Evolutionary conservation across 2,888 invertebrate genomes (phyloP).

Genomic region (Syritta pipiens): DNA sequence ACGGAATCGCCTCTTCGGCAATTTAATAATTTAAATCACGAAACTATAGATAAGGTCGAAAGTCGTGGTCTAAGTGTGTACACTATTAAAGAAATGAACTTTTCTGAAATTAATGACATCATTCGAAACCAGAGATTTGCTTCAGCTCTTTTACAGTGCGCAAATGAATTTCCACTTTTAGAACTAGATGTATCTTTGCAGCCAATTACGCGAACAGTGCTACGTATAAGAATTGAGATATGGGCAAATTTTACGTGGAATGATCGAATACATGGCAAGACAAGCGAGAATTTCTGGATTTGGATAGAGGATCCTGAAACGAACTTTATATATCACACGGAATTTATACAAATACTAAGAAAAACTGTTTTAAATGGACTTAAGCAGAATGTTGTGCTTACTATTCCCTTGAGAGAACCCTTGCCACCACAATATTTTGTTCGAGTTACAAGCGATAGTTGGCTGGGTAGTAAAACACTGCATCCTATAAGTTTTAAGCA

Average conservation of each 20-base stretch:
- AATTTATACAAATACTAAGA: conserved; percentile 85
- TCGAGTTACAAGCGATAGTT: conserved; percentile 90
- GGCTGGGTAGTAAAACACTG: conserved; percentile 83
- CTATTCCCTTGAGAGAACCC: conserved; percentile 95
- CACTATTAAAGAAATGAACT: conserved; percentile 91
- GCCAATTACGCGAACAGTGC: conserved; percentile 96
- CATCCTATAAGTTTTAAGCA: conserved; percentile 88
- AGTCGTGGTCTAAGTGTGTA: conserved; percentile 87
- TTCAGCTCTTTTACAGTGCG: conserved; percentile 88
- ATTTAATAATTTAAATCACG: conserved; percentile 87
- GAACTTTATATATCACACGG: conserved; percentile 97
- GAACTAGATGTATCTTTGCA: conserved; percentile 92
- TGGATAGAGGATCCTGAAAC: conserved; percentile 98
- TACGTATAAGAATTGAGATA: conserved; percentile 90
- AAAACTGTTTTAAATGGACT: conserved; percentile 85
- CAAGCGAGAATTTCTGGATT: conserved; percentile 95
- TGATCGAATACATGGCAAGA: conserved; percentile 92
- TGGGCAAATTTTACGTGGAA: conserved; percentile 91
- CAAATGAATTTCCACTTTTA: conserved; percentile 91
- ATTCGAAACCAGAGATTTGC: conserved; percentile 88
- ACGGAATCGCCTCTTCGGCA: conserved; percentile 92
- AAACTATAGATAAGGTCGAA: conserved; percentile 90
- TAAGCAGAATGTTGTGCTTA: conserved; percentile 93
- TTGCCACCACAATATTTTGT: conserved; percentile 95
- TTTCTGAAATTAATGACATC: conserved; percentile 90